Evolutionary conservation across 2,113 vertebrate species (phyloP), one percentile per base, ranked within the genome.

Genomic region (Erpornis zantholeuca): DNA sequence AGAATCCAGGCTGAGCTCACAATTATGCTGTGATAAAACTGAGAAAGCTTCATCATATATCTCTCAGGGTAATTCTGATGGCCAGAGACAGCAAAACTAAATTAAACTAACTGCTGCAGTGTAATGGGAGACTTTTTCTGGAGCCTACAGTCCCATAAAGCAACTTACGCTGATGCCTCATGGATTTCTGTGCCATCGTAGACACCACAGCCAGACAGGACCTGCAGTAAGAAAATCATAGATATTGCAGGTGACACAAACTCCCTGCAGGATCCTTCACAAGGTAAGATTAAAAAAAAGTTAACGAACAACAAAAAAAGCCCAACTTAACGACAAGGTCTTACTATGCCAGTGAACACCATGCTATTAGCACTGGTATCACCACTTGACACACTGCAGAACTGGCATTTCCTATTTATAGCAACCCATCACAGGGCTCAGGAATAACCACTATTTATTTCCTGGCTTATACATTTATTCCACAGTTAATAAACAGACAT

Each of bases 171-270:
- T 3, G 99, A 98, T 8, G 99, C 99, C 95, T 99, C 99, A 1
- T 99, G 99, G 81, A 99, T 98, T 97, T 99, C 99, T 15, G 98
- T 98, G 31, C 99, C 99, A 95, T 99, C 99, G 1, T 98, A 99
- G 56, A 99, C 99, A 28, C 99, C 99, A 54, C 98, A 99, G 25
- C 99, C 99, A 10, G 99, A 99, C 3, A 99, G 96, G 50, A 99
- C 98, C 98, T 99, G 97, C 56, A 81, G 75, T 52, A 50, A 94
- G 56, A 76, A 52, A 78, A 29, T 5, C 86, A 60, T 13, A 61
- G 6, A 56, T 20, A 52, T 11, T 91, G 90, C 54, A 89, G 36
- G 23, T 57, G 72, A 77, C 22, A 82, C 6, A 66, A 88, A 50
- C 35, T 35, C 57, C 23, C 38, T 29, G 56, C 3, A 45, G 13